These are phyloP conservation scores for Chrosomus eos DNA, from an alignment of 2,797 vertebrate genomes.

Conservation along the genomic window DNA sequence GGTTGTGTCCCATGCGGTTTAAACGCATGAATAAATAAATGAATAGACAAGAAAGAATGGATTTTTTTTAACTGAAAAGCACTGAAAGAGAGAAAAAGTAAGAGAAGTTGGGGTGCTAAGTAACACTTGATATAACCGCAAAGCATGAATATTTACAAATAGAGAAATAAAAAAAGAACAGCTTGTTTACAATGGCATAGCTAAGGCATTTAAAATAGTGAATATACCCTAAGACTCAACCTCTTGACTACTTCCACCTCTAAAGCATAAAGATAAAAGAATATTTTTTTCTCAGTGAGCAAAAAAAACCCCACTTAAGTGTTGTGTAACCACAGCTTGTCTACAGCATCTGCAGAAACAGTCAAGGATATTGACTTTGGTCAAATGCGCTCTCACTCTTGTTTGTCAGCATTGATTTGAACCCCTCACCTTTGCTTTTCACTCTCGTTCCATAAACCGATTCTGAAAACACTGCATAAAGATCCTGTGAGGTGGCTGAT, in stretches of 20 bases:
- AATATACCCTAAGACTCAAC: neutral
- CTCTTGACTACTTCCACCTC: conserved; percentile 10
- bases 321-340: conserved; percentile 63
- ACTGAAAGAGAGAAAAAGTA: neutral
- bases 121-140: conserved; percentile 8
- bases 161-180: neutral
- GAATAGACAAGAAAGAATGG: neutral
- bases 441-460: conserved; percentile 18
- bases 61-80: neutral
- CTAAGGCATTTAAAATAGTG: conserved; percentile 13
- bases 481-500: conserved; percentile 1
- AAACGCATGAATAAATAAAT: conserved; percentile 2
- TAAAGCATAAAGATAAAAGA: neutral
- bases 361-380: conserved; percentile 57
- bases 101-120: neutral
- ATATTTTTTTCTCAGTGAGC: conserved; percentile 15
- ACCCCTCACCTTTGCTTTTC: conserved; percentile 42
- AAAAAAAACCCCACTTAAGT: conserved; percentile 64
- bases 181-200: neutral
- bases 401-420: conserved; percentile 50
- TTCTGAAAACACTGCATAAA: conserved; percentile 18
- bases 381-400: conserved; percentile 53
- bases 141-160: conserved; percentile 25
- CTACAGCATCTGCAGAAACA: conserved; percentile 48
- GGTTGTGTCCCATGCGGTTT: neutral